Base-by-base conservation (phyloP, 2,797 vertebrate species). In the Crenuchus spilurus region DNA sequence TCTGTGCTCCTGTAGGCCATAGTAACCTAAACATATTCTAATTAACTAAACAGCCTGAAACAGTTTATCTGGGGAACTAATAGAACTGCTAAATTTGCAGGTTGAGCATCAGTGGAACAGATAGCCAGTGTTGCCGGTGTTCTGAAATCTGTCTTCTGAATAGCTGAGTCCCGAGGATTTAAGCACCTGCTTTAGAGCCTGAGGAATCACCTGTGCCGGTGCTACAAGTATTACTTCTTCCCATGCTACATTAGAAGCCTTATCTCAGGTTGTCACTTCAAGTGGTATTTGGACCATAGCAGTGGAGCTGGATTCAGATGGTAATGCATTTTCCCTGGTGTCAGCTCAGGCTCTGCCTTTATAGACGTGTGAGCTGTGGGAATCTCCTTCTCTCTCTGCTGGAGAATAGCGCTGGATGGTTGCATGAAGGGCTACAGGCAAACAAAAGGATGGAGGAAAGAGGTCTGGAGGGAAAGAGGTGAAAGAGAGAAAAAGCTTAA, bases 301-400 rank as follows among this genome's bases (percentile, higher is more conserved):
- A 85, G 87, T 86, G 39, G 84, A 83, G 78, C 75, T 4, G 30
- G 61, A 82, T 74, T 82, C 81, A 63, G 66, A 77, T 80, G 82
- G 71, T 89, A 85, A 89, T 87, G 61, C 61, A 75, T 86, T 87
- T 88, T 87, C 39, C 51, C 68, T n/a, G n/a, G 58, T 48, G 72
- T 49, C 33, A 51, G 42, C 82, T 82, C 70, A 81, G 85, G n/a
- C 81, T 82, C 68, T 82, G 87, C 58, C 84, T 89, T 88, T 87
- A 85, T 87, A 88, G 88, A 77, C 84, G 84, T 88, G 87, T 85
- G 82, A 88, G 86, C 60, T 57, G 24, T 62, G 69, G 79, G 26
- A 85, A 83, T 84, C 76, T 76, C 75, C 14, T 6, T 18, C 54
- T 57, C 30, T 57, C 54, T n/a, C 9, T 57, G 28, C 54, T 33